A percentile compares a stretch with the other conserved stretches of the same genome.
phyloP scores from a whole-genome alignment of 2,888 invertebrate species.

The Ischnus inquisitorius region DNA sequence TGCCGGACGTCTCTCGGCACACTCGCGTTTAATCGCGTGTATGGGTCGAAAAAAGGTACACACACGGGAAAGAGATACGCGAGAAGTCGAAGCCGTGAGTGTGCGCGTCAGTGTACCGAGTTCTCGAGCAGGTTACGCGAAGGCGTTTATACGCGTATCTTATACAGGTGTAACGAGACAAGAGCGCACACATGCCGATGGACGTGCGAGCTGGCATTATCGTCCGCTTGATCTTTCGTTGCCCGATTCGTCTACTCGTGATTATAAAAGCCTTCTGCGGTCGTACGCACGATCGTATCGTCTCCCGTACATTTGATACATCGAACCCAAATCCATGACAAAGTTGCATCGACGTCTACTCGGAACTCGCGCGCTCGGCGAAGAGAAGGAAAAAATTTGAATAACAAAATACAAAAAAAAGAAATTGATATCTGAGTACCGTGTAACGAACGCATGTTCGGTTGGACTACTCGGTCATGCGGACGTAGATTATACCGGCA shows the following conservation, averaged over 20 bases:
- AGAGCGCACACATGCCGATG: conserved; percentile 29
- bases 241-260: conserved; percentile 64
- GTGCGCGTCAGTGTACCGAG: not conserved
- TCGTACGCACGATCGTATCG: conserved; percentile 20
- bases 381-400: not conserved
- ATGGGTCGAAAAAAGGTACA: not conserved
- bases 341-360: conserved; percentile 45
- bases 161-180: conserved; percentile 59
- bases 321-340: conserved; percentile 55
- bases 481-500: conserved; percentile 21
- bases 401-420: not conserved
- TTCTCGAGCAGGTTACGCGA: conserved; percentile 39
- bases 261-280: conserved; percentile 57
- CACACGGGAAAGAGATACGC: not conserved
- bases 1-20: conserved; percentile 14
- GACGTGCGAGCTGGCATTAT: conserved; percentile 50
- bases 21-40: not conserved
- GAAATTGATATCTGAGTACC: not conserved
- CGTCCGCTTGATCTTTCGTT: conserved; percentile 60
- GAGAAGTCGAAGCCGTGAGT: conserved; percentile 10
- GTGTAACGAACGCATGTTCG: not conserved
- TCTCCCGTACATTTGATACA: conserved; percentile 54
- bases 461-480: conserved; percentile 38
- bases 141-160: conserved; percentile 46
- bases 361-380: not conserved